phyloP scores from a whole-genome alignment of 2,888 invertebrate genomes.

The Ochlodes sylvanus region DNA sequence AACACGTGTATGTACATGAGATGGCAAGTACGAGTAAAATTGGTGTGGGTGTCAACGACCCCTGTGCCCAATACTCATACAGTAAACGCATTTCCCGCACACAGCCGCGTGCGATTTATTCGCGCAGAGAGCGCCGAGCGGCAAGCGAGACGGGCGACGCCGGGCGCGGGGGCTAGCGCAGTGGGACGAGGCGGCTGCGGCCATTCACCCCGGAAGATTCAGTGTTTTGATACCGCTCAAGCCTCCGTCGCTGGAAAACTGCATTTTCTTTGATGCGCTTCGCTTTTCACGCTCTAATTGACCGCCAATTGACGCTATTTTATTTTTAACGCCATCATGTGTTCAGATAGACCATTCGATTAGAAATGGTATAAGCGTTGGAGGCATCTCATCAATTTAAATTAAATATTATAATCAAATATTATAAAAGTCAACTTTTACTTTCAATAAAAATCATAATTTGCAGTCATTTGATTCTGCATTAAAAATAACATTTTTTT shows the following conservation, averaged over 20 bases:
- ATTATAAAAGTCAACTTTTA: too few species aligned
- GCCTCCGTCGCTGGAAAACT: constrained; percentile 80
- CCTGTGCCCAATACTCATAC: constrained; percentile 78
- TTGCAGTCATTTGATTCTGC: too few species aligned
- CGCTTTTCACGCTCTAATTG: constrained; percentile 82
- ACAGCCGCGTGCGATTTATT: constrained; percentile 76
- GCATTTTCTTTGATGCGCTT: constrained; percentile 82
- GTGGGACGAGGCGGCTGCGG: constrained; percentile 68
- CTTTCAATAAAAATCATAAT: too few species aligned
- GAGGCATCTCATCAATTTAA: too few species aligned
- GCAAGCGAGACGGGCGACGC: constrained; percentile 60
- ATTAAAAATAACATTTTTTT: too few species aligned
- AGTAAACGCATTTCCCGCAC: constrained; percentile 81
- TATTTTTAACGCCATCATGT: constrained; percentile 37
- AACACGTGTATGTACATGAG: constrained; percentile 34
- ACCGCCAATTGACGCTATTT: constrained; percentile 49
- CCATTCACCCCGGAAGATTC: constrained; percentile 84
- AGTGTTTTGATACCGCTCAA: constrained; percentile 83
- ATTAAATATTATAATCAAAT: too few species aligned
- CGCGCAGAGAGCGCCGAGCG: constrained; percentile 55
- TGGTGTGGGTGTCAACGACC: constrained; percentile 77
- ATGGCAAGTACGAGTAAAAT: constrained; percentile 61
- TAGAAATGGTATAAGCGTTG: not conserved
- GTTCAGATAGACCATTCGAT: constrained; percentile 13
- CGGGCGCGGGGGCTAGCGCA: constrained; percentile 64